Base-by-base conservation (phyloP, 2,888 invertebrate species). In the Xanthorhoe designata region DNA sequence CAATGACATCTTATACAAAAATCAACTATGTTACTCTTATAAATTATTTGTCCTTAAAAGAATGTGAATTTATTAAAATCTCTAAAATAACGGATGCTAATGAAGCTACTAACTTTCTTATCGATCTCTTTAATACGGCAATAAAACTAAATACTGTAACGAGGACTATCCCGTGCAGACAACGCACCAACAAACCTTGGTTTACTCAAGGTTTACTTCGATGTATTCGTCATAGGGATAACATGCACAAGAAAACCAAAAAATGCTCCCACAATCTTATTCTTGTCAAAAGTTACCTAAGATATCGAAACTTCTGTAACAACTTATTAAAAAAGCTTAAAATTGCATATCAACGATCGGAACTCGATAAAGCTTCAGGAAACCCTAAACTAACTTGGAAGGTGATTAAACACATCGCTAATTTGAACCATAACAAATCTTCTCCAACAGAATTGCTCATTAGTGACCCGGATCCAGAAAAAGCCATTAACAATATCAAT, bases 281-380 rank as follows among this genome's bases (percentile, higher is more conserved):
- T 17, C 9, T 53, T 17, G 9, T 15, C 6, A 35, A 35, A 15
- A 15, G n/a, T 15, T 53, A 53, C 32, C 32, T 10, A 0, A 53
- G 53, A 8, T 53, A 53, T 35, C n/a, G 53, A 2, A 51, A 51
- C 13, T 51, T 51, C 13, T 51, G 51, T 6, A 51, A 51, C n/a
- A 24, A 24, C 24, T n/a, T 53, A 7, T 17, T 53, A 8, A 53
- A 35, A 53, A 53, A 35, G 9, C 53, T 53, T 9, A 53, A 53
- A 35, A 32, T 35, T 7, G n/a, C 53, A 1, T 32, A 53, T n/a
- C 32, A 32, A 15, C 9, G 53, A 5, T 15, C 32, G 0, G 53
- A 53, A 35, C 53, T 53, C 7, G 53, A 53, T 3, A 53, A 53
- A 35, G 35, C 51, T 1, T 1, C 13, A 10, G 13, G n/a, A n/a